Evolutionary conservation across 2,888 invertebrate species (phyloP), one percentile per base, ranked within the genome.

Genomic region (Acheta domesticus): DNA sequence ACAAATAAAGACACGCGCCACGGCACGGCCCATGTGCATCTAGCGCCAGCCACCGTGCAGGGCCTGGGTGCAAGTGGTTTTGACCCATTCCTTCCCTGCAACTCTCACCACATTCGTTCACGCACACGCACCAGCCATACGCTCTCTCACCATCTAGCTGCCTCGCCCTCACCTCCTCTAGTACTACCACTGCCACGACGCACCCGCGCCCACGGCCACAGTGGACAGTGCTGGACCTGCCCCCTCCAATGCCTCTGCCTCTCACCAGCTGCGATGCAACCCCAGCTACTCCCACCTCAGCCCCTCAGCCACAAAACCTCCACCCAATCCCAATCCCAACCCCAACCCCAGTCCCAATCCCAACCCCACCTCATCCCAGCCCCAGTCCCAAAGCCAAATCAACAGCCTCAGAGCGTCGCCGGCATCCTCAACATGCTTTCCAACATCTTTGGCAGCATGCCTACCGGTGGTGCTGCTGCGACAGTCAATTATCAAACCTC

Each of bases 81-180:
- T 82, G 92, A 92, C 86, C 91, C 91, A 50, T 93, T 92, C 84
- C 87, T 94, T 83, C 92, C 92, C 1, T 94, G 93, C 84, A 92
- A 91, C 85, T 93, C 92, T 73, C 92, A 93, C 86, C 93, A 93
- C 84, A 88, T 92, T 78, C 89, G 89, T 0, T 88, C 77, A 74
- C 78, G 81, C 49, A 76, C 80, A 20, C 80, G 81, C 11, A n/a
- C 21, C 14, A 75, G n/a, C 14, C 75, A 75, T 16, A 16, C 16
- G 8, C 36, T 36, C 36, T 73, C 73, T 73, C 73, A 73, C 5
- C 73, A 73, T 5, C 73, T n/a, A 73, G 73, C 73, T n/a, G 19
- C 19, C 19, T 23, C 75, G 8, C 75, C 19, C 20, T n/a, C 75
- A 36, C 36, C 36, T 36, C 36, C 5, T 36, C 36, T 8, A 36